Base-by-base conservation (phyloP, 2,113 vertebrate species). In the Cairina moschata region DNA sequence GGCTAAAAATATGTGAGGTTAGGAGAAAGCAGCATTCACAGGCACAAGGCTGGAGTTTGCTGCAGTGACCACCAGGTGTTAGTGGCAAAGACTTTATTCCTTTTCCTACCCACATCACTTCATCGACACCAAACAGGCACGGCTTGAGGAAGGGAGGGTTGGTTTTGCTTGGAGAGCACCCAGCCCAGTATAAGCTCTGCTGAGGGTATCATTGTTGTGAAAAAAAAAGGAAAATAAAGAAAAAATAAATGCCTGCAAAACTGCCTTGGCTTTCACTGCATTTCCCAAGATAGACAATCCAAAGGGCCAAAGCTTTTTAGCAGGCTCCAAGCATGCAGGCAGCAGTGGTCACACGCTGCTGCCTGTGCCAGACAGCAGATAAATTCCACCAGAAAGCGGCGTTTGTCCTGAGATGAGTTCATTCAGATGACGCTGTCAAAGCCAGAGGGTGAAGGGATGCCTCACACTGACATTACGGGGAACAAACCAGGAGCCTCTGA, bases 321-420 rank as follows among this genome's bases (percentile, higher is more conserved):
- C 55, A 88, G 17, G 23, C 16, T 86, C 17, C 48, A 44, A 63
- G 60, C 4, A 5, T 38, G 13, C 6, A 36, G 18, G 72, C 75
- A 90, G 44, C 32, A 68, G 17, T 0, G 16, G 55, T 8, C 68
- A 63, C 40, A 15, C 14, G 71, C 16, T 6, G 1, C 52, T 46
- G 36, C 28, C 40, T 29, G 26, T 0, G 36, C 8, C 25, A 17
- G 46, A 29, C 0, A 17, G 17, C 74, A 88, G 28, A 29, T 8
- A 9, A 84, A 62, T 68, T 86, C 42, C 58, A n/a, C 8, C 59
- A 32, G 23, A 25, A 72, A 76, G 23, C 3, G 85, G 28, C 1
- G 1, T 16, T 59, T 81, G 74, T 36, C 32, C 56, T 78, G 17
- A 4, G 10, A 10, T 50, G 6, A 48, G 22, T 16, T 87, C 36